Evolutionary conservation across 1,140 invertebrate genomes (phyloP), one percentile per base, ranked within the genome.

Genomic region (Heliconius hewitsoni): DNA sequence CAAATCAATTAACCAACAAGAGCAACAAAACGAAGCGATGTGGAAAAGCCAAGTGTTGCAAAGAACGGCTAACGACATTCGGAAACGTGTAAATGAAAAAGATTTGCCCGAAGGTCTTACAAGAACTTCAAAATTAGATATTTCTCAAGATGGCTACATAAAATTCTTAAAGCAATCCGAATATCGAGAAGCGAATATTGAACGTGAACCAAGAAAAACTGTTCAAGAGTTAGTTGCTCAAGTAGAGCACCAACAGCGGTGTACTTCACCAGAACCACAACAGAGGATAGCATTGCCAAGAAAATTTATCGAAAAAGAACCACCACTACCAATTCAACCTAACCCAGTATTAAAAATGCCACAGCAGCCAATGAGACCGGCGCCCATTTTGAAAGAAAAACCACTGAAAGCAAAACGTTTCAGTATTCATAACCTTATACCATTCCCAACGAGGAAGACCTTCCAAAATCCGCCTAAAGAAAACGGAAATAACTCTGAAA

Each of bases 141-240:
- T 93, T 86, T 92, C 90, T 66, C 93, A 94, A 83, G 94, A 95
- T 78, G 94, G 94, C n/a, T 95, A 94, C 77, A 89, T 95, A 11
- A 95, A 92, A 84, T 88, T 94, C 66, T 86, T 87, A 60, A 94
- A 94, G 82, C 92, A 94, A 85, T 75, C 82, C 8, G 87, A 82
- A 73, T 88, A 90, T 83, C 84, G 82, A 80, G 88, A 91, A 74
- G 88, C 89, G 37, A 84, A 81, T 37, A 66, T 87, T 50, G 91
- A 91, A 72, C 85, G 87, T 74, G 89, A 90, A 74, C 87, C 92
- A 6, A 87, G 95, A 81, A 95, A 94, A 85, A 95, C 95, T 1
- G 96, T 96, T 0, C 95, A 96, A 85, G 96, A 96, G 85, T 87
- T 96, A 80, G 95, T 96, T 42, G 95, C 95, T 5, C 92, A 95